phyloP scores from a whole-genome alignment of 2,113 vertebrate genomes.

The Scopus umbretta region DNA sequence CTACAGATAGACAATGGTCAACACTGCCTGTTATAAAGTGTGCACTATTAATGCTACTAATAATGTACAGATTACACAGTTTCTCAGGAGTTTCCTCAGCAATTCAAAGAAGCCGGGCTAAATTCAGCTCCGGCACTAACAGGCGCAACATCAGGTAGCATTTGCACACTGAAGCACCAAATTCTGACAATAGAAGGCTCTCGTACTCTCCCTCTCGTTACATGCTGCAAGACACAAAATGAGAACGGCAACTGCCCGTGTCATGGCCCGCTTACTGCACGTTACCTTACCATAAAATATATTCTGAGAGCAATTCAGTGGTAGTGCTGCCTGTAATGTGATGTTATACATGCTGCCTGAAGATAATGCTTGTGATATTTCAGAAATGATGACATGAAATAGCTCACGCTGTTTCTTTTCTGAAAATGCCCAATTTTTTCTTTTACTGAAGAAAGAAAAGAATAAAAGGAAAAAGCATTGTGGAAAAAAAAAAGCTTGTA shows the following conservation, averaged over 20 bases:
- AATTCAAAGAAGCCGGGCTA: background rate
- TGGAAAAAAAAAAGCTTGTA: background rate
- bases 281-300: background rate
- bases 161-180: background rate
- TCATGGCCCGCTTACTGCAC: background rate
- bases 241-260: background rate
- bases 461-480: background rate
- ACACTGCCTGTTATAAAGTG: background rate
- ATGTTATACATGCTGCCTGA: background rate
- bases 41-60: background rate
- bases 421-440: background rate
- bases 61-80: background rate
- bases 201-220: background rate
- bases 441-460: background rate
- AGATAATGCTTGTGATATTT: background rate
- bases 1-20: accelerated
- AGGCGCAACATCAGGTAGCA: background rate
- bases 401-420: background rate
- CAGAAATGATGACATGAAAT: background rate
- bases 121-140: background rate
- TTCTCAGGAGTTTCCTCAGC: background rate
- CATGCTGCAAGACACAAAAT: background rate
- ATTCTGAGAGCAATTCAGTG: background rate
- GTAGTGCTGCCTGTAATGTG: background rate
- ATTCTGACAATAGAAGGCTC: background rate